phyloP scores from a whole-genome alignment of 64 coral and sea anemone genomes.

The Pachyseris speciosa region DNA sequence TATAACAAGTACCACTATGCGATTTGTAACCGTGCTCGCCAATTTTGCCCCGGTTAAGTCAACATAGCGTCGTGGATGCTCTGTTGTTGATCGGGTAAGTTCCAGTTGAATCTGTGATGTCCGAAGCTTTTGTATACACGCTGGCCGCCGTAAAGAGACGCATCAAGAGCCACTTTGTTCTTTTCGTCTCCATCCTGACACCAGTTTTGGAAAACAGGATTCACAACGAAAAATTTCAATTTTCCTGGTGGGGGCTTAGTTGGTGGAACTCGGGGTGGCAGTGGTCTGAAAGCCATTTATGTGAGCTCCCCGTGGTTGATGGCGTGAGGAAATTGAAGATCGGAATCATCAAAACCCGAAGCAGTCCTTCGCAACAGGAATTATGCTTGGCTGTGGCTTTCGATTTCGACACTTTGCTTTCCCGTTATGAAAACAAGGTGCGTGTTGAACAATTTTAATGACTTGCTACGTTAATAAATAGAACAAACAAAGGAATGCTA shows the following conservation, averaged over 20 bases:
- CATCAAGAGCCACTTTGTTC: not conserved
- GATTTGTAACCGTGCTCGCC: not conserved
- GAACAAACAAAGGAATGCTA: not conserved
- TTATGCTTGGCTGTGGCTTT: not conserved
- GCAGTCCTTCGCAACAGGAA: not conserved
- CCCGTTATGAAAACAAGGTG: not conserved
- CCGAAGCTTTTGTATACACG: not conserved
- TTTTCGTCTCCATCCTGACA: constrained; percentile 11
- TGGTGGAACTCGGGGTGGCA: not conserved
- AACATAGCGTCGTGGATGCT: not conserved
- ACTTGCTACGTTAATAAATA: not conserved
- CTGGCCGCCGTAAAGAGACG: not conserved
- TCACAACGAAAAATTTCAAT: not conserved
- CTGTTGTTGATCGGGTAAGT: not conserved
- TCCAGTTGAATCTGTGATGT: not conserved
- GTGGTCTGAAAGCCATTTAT: not conserved
- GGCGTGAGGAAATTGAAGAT: not conserved
- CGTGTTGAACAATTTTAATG: not conserved
- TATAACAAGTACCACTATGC: not conserved
- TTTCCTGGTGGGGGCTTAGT: not conserved
- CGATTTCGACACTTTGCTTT: not conserved
- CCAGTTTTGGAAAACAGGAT: constrained; percentile 39
- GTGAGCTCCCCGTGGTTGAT: not conserved
- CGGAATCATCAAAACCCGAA: not conserved
- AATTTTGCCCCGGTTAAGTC: not conserved